Evolutionary conservation across 2,888 invertebrate genomes (phyloP).

Genomic region (Imbricaverruca yamaguchii): DNA sequence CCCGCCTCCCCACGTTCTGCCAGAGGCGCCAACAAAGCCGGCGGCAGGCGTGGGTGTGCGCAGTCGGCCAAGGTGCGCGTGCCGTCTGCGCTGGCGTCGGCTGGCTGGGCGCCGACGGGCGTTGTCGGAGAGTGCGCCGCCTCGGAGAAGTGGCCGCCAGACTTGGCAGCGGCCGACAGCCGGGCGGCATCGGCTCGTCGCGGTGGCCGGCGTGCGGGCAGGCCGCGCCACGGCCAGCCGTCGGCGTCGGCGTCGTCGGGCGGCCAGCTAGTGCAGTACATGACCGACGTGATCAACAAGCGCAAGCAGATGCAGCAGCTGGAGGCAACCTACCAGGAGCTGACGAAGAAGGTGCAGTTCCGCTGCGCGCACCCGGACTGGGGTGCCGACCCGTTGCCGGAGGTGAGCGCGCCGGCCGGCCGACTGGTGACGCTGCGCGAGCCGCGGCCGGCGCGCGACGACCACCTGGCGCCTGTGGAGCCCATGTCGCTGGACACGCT

Average conservation of each 20-base stretch:
- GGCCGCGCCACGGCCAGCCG: too few species aligned
- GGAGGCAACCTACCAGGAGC: background rate
- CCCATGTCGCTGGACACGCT: conserved; percentile 43
- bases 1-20: too few species aligned
- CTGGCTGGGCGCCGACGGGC: too few species aligned
- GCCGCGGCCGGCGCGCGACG: background rate
- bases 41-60: too few species aligned
- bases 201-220: too few species aligned
- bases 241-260: background rate
- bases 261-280: background rate
- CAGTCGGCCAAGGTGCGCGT: too few species aligned
- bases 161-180: too few species aligned
- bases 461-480: conserved; percentile 49
- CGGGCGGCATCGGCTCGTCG: too few species aligned
- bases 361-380: background rate
- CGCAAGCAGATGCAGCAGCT: background rate
- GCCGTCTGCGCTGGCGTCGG: too few species aligned
- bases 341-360: background rate
- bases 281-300: background rate
- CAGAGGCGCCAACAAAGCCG: too few species aligned
- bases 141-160: too few species aligned
- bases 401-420: background rate
- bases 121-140: too few species aligned
- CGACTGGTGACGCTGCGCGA: background rate
- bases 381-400: background rate